phyloP scores from a whole-genome alignment of 2,888 invertebrate genomes.

The Cabera pusaria region DNA sequence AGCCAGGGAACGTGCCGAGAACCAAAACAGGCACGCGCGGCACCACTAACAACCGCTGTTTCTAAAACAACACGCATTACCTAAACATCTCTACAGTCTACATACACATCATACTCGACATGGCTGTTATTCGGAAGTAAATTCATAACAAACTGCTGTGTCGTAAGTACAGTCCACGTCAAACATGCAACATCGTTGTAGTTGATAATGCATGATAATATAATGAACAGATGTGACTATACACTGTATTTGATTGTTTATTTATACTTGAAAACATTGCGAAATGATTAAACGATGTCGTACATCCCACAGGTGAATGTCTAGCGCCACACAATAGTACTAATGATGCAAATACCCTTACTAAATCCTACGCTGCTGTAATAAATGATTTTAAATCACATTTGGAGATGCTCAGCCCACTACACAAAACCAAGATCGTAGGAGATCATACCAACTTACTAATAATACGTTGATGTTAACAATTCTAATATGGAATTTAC shows the following conservation, averaged over 20 bases:
- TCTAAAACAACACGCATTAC: slow-evolving; percentile 69
- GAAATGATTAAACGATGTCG: slow-evolving; percentile 10
- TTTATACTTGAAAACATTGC: slow-evolving; percentile 3
- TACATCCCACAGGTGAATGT: slow-evolving; percentile 32
- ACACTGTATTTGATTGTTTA: neutral
- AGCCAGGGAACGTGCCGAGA: slow-evolving; percentile 54
- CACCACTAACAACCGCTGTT: slow-evolving; percentile 60
- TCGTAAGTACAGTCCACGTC: slow-evolving; percentile 1
- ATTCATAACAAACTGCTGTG: slow-evolving; percentile 15
- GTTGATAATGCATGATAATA: too few species aligned
- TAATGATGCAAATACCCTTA: slow-evolving; percentile 25
- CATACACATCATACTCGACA: slow-evolving; percentile 37
- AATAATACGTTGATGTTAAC: too few species aligned
- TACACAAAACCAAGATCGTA: slow-evolving; percentile 9
- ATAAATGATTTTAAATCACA: slow-evolving; percentile 25
- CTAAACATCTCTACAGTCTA: slow-evolving; percentile 48
- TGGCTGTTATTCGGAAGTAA: slow-evolving; percentile 22
- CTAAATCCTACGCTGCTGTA: slow-evolving; percentile 26
- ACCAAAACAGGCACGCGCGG: slow-evolving; percentile 74
- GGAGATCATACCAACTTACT: too few species aligned
- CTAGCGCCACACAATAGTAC: slow-evolving; percentile 13
- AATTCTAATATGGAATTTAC: too few species aligned
- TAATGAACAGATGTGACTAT: neutral
- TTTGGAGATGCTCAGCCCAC: slow-evolving; percentile 25
- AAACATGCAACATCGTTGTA: too few species aligned